Evolutionary conservation across 2,888 invertebrate species (phyloP).

Genomic region (Dromius quadrimaculatus): DNA sequence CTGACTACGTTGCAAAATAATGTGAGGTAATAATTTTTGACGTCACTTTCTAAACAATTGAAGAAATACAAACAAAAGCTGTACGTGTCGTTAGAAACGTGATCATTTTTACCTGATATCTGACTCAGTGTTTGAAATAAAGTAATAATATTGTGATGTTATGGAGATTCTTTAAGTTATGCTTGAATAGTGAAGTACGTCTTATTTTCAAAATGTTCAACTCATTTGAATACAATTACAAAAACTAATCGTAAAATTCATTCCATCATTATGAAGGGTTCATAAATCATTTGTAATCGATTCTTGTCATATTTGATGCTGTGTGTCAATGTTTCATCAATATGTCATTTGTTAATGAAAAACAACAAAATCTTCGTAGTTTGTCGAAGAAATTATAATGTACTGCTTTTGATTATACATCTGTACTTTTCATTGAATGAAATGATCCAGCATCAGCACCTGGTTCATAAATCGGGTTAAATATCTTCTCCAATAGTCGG

Average conservation of each 20-base stretch:
- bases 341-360: conserved; percentile 20
- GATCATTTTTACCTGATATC: conserved; percentile 6
- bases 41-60: conserved; percentile 13
- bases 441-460: no score
- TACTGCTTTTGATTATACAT: no score
- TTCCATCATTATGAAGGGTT: conserved; percentile 8
- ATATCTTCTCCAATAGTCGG: no score
- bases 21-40: conserved; percentile 4
- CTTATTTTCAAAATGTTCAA: conserved; percentile 15
- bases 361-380: no score
- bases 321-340: conserved; percentile 23
- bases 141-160: conserved; percentile 4
- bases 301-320: conserved; percentile 36
- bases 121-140: conserved; percentile 17
- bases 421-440: no score
- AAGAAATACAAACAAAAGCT: conserved; percentile 13
- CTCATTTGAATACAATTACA: conserved; percentile 41
- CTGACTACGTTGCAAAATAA: conserved; percentile 10
- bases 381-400: no score
- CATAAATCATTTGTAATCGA: conserved; percentile 36
- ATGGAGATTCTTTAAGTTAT: conserved; percentile 9
- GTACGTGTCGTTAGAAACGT: conserved; percentile 13
- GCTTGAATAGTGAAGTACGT: conserved; percentile 18
- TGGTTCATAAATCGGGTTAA: no score
- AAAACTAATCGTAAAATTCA: conserved; percentile 28